Evolutionary conservation across 1,140 invertebrate species (phyloP).

Genomic region (Idris sp.): DNA sequence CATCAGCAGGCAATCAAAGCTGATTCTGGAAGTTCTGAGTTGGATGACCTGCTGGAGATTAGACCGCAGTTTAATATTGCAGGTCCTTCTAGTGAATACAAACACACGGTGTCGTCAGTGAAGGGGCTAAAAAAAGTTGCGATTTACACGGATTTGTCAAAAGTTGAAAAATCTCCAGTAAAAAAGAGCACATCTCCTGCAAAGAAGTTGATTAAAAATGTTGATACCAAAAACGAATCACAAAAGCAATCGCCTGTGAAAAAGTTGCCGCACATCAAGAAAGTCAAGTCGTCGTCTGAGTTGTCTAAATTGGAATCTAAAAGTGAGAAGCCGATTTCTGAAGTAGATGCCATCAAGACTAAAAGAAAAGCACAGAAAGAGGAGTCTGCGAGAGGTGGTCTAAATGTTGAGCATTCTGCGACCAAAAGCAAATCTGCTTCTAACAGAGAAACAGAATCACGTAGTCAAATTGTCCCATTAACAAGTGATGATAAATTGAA

Average conservation of each 20-base stretch:
- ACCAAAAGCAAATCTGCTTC: slow-evolving; percentile 7
- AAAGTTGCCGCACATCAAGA: slow-evolving; percentile 25
- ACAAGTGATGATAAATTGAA: too few species aligned
- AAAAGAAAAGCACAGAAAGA: slow-evolving; percentile 25
- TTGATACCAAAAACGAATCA: background rate
- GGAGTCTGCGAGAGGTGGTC: slow-evolving; percentile 18
- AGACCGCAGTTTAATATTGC: slow-evolving; percentile 4
- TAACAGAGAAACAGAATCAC: slow-evolving; percentile 16
- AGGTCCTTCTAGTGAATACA: slow-evolving; percentile 13
- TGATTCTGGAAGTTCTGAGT: slow-evolving; percentile 70
- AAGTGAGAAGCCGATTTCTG: slow-evolving; percentile 18
- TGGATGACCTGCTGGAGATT: slow-evolving; percentile 66
- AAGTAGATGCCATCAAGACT: slow-evolving; percentile 20
- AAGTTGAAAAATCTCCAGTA: slow-evolving; percentile 12
- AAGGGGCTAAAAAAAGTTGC: slow-evolving; percentile 36
- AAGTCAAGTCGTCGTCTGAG: slow-evolving; percentile 49
- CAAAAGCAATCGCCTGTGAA: slow-evolving; percentile 14
- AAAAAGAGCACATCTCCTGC: too few species aligned
- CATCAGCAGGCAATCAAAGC: slow-evolving; percentile 63
- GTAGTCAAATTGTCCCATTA: too few species aligned
- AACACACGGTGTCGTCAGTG: slow-evolving; percentile 24
- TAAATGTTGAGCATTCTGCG: slow-evolving; percentile 3
- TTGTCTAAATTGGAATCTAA: slow-evolving; percentile 35
- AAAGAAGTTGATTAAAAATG: too few species aligned
- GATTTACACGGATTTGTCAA: slow-evolving; percentile 26